A percentile compares a stretch with the other conserved stretches of the same genome.
These are phyloP conservation scores for Melipona bicolor DNA, from an alignment of 2,888 invertebrate species.

Conservation along the genomic window DNA sequence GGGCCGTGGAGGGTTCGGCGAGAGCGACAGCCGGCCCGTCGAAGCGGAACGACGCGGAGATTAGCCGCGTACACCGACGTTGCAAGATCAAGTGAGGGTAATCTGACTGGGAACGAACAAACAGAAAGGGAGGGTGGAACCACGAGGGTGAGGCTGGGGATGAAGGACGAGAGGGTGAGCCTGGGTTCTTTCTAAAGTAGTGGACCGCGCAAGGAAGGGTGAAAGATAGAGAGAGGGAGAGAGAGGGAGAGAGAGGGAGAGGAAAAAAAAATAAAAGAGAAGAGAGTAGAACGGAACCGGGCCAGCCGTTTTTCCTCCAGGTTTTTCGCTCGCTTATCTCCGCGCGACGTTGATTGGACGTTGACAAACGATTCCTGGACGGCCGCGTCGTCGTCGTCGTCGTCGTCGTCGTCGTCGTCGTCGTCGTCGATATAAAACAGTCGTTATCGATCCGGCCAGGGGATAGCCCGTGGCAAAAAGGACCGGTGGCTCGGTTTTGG, in stretches of 20 bases:
- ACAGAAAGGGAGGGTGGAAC: constrained; percentile 11
- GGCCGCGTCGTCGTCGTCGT: constrained; percentile 61
- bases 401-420: constrained; percentile 62
- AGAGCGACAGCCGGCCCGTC: constrained; percentile 35
- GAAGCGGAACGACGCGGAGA: constrained; percentile 58
- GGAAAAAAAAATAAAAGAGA: not conserved
- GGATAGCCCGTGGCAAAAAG: constrained; percentile 55
- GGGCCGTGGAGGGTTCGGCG: not conserved
- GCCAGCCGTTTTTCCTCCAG: constrained; percentile 34
- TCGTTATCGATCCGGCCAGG: constrained; percentile 74
- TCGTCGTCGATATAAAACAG: constrained; percentile 76
- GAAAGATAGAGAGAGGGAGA: constrained; percentile 3
- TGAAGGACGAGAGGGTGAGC: not conserved
- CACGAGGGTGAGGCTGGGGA: not conserved
- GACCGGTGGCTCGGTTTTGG: constrained; percentile 23
- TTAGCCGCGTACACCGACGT: constrained; percentile 51
- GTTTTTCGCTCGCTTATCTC: constrained; percentile 48
- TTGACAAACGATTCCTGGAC: constrained; percentile 79
- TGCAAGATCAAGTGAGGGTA: constrained; percentile 44
- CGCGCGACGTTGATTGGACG: constrained; percentile 79
- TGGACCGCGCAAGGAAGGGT: constrained; percentile 2
- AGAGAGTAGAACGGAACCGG: constrained; percentile 13
- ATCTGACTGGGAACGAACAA: constrained; percentile 62
- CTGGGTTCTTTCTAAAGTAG: constrained; percentile 52
- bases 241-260: too few species aligned